phyloP scores from a whole-genome alignment of 2,888 invertebrate species.

The Drosophila mayaguana region DNA sequence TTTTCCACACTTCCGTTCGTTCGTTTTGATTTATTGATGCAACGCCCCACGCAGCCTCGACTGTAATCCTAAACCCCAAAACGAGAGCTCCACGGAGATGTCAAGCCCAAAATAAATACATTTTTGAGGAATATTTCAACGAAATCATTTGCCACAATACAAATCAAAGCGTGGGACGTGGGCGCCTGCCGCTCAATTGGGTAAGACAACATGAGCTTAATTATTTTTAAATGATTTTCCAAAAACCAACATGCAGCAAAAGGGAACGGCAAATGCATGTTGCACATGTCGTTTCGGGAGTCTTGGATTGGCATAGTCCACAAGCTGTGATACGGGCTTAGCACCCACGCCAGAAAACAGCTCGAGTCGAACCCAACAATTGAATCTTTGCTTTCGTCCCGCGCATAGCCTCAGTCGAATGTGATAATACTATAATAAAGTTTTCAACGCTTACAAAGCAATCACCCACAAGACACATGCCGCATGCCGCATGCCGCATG shows the following conservation, averaged over 20 bases:
- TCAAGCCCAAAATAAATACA: slow-evolving; percentile 36
- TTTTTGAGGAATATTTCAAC: slow-evolving; percentile 17
- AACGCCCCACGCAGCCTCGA: slow-evolving; percentile 42
- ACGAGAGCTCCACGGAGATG: slow-evolving; percentile 17
- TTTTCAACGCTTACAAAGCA: slow-evolving; percentile 64
- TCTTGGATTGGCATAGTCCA: slow-evolving; percentile 13
- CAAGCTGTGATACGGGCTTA: background rate
- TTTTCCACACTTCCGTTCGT: slow-evolving; percentile 53
- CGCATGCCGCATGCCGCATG: slow-evolving; percentile 9
- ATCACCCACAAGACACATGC: slow-evolving; percentile 45
- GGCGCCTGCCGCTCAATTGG: slow-evolving; percentile 30
- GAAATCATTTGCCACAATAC: slow-evolving; percentile 25
- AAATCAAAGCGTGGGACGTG: slow-evolving; percentile 21
- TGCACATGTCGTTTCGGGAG: slow-evolving; percentile 41
- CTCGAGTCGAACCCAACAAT: slow-evolving; percentile 40
- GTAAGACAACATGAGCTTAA: slow-evolving; percentile 65
- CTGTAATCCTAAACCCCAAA: slow-evolving; percentile 27
- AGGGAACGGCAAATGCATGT: slow-evolving; percentile 33
- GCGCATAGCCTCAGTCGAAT: slow-evolving; percentile 7
- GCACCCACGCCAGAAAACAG: slow-evolving; percentile 24
- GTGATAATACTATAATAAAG: slow-evolving; percentile 69
- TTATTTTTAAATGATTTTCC: slow-evolving; percentile 76
- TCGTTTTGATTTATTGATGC: slow-evolving; percentile 50
- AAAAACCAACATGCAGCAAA: slow-evolving; percentile 49
- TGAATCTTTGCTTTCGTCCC: slow-evolving; percentile 45